Evolutionary conservation across 1,140 invertebrate genomes (phyloP).

Genomic region (Holotrichia oblita): DNA sequence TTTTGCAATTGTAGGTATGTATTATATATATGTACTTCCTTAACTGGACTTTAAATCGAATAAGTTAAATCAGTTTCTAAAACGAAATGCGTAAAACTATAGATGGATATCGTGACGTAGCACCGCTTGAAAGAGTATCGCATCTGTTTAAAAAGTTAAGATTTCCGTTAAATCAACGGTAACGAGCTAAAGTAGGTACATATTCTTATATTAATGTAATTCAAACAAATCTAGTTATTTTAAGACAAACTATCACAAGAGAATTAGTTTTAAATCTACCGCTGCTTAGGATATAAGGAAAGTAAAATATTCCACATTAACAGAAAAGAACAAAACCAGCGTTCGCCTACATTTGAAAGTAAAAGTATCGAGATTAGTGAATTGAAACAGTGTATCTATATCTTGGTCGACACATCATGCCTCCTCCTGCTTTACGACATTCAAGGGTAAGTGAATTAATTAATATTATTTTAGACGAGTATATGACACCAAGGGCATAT

Average conservation of each 20-base stretch:
- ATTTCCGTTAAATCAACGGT: too few relatives aligned
- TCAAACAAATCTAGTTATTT: too few relatives aligned
- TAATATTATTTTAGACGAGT: slow-evolving; percentile 42
- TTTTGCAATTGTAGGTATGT: too few relatives aligned
- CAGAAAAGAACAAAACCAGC: slow-evolving; percentile 47
- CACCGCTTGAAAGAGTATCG: too few relatives aligned
- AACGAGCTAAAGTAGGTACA: too few relatives aligned
- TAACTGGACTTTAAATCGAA: too few relatives aligned
- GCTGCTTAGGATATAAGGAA: slow-evolving; percentile 43
- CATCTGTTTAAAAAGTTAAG: too few relatives aligned
- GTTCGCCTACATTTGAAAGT: slow-evolving; percentile 52
- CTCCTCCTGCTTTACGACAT: slow-evolving; percentile 30
- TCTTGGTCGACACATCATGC: slow-evolving; percentile 30
- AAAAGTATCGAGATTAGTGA: slow-evolving; percentile 46
- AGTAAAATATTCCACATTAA: slow-evolving; percentile 46
- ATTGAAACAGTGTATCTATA: slow-evolving; percentile 28
- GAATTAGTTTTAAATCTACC: slow-evolving; percentile 39
- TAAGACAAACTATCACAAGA: not conserved
- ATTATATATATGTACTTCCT: too few relatives aligned
- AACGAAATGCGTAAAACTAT: too few relatives aligned
- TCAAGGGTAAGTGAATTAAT: slow-evolving; percentile 31
- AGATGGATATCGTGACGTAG: too few relatives aligned
- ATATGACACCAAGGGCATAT: slow-evolving; percentile 14
- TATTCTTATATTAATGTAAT: too few relatives aligned
- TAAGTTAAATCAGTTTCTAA: too few relatives aligned